phyloP scores from a whole-genome alignment of 37 sponge, comb jelly and placozoan genomes.

The Beroe forskalii region DNA sequence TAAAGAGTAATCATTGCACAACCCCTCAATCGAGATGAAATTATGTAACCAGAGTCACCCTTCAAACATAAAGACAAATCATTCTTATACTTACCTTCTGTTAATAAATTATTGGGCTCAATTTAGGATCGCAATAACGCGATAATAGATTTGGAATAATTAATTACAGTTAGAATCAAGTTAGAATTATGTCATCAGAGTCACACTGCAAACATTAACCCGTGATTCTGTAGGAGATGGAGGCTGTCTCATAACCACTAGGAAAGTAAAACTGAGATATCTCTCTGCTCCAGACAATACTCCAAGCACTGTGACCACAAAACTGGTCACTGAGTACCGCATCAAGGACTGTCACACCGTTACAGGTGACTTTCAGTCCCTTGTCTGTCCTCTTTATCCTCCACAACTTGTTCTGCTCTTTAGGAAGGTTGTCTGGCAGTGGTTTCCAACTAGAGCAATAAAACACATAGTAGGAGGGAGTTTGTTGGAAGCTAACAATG shows the following conservation, averaged over 20 bases:
- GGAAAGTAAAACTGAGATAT: neutral
- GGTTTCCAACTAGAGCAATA: neutral
- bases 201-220: too few species aligned
- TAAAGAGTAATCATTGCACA: too few species aligned
- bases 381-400: neutral
- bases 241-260: neutral
- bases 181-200: too few species aligned
- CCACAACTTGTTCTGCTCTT: neutral
- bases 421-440: neutral
- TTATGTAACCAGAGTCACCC: too few species aligned
- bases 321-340: neutral
- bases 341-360: neutral
- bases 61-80: too few species aligned
- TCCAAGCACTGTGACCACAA: neutral
- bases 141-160: too few species aligned
- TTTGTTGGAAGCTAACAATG: neutral
- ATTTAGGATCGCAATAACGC: too few species aligned
- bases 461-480: neutral
- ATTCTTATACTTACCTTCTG: too few species aligned
- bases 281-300: neutral
- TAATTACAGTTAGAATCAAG: too few species aligned
- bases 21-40: too few species aligned
- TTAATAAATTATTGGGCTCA: too few species aligned
- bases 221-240: neutral
- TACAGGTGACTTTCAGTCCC: neutral